Evolutionary conservation across 2,888 invertebrate genomes (phyloP), one percentile per base, ranked within the genome.

Genomic region (Tanytarsus gracilentus): DNA sequence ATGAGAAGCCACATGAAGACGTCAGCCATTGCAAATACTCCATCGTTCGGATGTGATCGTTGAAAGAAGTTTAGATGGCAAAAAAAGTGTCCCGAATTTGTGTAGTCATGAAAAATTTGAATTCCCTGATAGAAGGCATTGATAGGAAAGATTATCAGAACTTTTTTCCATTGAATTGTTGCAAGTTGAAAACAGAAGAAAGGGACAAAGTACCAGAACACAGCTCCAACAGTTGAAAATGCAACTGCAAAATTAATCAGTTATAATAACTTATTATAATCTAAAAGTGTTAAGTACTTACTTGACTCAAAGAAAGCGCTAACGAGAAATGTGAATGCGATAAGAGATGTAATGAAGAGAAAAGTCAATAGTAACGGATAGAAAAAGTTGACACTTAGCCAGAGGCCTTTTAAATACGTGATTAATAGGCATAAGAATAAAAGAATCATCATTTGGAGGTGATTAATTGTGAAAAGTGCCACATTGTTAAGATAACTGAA

Each of bases 241-340:
- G 72, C 72, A 23, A 68, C 49, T 59, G 18, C 33, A 64, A 63
- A 52, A 50, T 39, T 16, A 16, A 39, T 52, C 11, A 30, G 6
- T 9, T 30, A 16, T 18, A 4, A 33, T 30, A 29, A 18, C 7
- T n/a, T 30, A 30, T 29, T 14, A 44, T 23, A 23, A n/a, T 36
- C 3, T 9, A 26, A 50, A 26, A n/a, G n/a, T n/a, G n/a, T n/a
- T n/a, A n/a, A n/a, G n/a, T n/a, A 50, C 44, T 51, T 66, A 73
- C 74, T 73, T 62, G 72, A 68, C 55, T 70, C 70, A 64, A 73
- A 73, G 61, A 69, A 70, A 6, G 72, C 69, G 23, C 72, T 71
- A 62, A 74, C 69, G 21, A 74, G 62, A 63, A 71, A 72, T 3
- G 68, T 67, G 33, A 70, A 73, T 6, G 68, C 69, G 69, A 73